A percentile compares a stretch with the other conserved stretches of the same genome.
These are phyloP conservation scores for Echinarachnius parma DNA, from an alignment of 53 echinoderm and acorn worm species.

Conservation along the genomic window DNA sequence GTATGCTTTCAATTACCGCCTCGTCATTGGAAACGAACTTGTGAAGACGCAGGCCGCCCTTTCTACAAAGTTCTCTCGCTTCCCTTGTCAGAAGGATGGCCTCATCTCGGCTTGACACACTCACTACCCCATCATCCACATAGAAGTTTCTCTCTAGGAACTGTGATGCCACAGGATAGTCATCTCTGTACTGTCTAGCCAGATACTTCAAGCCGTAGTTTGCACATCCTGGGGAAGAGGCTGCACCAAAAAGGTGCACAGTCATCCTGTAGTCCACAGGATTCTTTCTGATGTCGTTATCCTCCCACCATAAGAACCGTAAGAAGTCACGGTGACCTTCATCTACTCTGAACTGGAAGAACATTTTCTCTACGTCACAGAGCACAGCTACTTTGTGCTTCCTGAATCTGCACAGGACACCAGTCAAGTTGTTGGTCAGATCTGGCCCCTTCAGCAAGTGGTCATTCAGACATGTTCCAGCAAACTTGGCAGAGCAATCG, in stretches of 20 bases:
- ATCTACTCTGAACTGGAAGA: constrained; percentile 53
- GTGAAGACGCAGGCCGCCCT: constrained; percentile 53
- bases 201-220: constrained; percentile 60
- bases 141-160: constrained; percentile 67
- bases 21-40: constrained; percentile 59
- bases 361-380: constrained; percentile 64
- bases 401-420: constrained; percentile 55
- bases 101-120: constrained; percentile 8
- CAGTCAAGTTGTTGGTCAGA: constrained; percentile 53
- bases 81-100: constrained; percentile 14
- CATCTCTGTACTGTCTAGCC: constrained; percentile 39
- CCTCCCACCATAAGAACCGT: constrained; percentile 57
- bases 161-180: constrained; percentile 43
- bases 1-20: constrained; percentile 44
- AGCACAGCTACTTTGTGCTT: constrained; percentile 35
- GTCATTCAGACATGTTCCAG: constrained; percentile 54
- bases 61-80: constrained; percentile 30
- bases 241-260: constrained; percentile 53
- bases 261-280: constrained; percentile 47
- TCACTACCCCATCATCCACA: constrained; percentile 56
- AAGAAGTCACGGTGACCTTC: constrained; percentile 47
- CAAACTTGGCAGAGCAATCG: constrained; percentile 45
- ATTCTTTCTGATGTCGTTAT: constrained; percentile 30
- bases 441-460: constrained; percentile 57
- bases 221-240: constrained; percentile 58